Evolutionary conservation across 2,888 invertebrate species (phyloP).

Genomic region (Macropis europaea): DNA sequence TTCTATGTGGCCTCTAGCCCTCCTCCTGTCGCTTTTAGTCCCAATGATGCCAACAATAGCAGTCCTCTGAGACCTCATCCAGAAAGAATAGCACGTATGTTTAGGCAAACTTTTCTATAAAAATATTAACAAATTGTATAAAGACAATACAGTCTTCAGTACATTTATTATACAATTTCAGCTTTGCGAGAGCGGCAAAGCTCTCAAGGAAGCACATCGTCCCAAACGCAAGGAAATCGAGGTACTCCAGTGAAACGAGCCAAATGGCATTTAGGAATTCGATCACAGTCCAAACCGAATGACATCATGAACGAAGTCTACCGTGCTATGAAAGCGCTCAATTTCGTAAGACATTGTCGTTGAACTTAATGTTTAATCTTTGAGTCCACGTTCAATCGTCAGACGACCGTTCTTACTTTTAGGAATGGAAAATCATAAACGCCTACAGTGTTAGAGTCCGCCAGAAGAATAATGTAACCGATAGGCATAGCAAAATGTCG

Average conservation of each 20-base stretch:
- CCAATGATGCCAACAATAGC: constrained; percentile 79
- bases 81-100: constrained; percentile 91
- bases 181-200: constrained; percentile 80
- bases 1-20: constrained; percentile 97
- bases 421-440: constrained; percentile 99
- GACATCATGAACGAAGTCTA: constrained; percentile 99
- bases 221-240: constrained; percentile 75
- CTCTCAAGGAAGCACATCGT: constrained; percentile 69
- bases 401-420: constrained; percentile 42
- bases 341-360: constrained; percentile 89
- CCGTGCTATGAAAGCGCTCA: constrained; percentile 98
- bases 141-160: background rate
- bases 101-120: background rate
- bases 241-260: constrained; percentile 94
- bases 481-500: constrained; percentile 96
- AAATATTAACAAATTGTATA: background rate
- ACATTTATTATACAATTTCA: constrained; percentile 54
- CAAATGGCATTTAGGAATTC: constrained; percentile 99
- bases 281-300: constrained; percentile 99
- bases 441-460: constrained; percentile 97
- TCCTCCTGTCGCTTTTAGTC: constrained; percentile 84
- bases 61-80: constrained; percentile 90
- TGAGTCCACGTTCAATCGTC: too few species aligned
- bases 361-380: too few species aligned
- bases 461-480: constrained; percentile 91